Conservation (phyloP, 2,797 vertebrate genomes). For the Geotrypetes seraphini region DNA sequence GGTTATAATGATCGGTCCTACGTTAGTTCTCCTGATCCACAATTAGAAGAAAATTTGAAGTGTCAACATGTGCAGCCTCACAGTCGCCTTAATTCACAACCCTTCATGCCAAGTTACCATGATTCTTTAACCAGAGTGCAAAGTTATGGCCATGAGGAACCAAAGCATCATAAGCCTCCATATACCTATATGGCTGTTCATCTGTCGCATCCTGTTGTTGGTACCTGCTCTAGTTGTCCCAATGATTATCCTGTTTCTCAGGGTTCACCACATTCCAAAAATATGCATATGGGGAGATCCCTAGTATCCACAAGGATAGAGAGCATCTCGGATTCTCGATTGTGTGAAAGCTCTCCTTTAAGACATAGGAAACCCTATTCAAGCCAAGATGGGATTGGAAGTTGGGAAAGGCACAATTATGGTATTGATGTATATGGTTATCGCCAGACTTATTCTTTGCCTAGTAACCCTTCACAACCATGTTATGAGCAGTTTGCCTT, state of each 20-base stretch:
- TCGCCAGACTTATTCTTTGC: constrained; percentile 64
- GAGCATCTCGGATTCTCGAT: constrained; percentile 76
- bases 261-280: constrained; percentile 46
- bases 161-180: constrained; percentile 70
- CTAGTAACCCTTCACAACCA: constrained; percentile 48
- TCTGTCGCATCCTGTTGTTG: constrained; percentile 65
- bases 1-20: constrained; percentile 70
- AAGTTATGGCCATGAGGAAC: constrained; percentile 72
- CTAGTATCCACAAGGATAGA: constrained; percentile 71
- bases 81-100: constrained; percentile 49
- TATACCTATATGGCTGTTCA: constrained; percentile 70
- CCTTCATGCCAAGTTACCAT: constrained; percentile 67
- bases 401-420: constrained; percentile 67
- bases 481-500: constrained; percentile 76
- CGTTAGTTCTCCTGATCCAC: constrained; percentile 66
- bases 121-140: constrained; percentile 59
- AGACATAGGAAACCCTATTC: constrained; percentile 61
- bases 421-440: constrained; percentile 58
- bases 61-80: constrained; percentile 72
- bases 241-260: constrained; percentile 68
- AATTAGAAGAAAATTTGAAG: constrained; percentile 70
- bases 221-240: constrained; percentile 75
- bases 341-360: constrained; percentile 70
- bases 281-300: constrained; percentile 65
- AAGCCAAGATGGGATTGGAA: constrained; percentile 58